Percentiles rank a stretch among this genome's conserved stretches.
Evolutionary conservation across 2,113 vertebrate species (phyloP).

Genomic region (Ariopsis seemanni): DNA sequence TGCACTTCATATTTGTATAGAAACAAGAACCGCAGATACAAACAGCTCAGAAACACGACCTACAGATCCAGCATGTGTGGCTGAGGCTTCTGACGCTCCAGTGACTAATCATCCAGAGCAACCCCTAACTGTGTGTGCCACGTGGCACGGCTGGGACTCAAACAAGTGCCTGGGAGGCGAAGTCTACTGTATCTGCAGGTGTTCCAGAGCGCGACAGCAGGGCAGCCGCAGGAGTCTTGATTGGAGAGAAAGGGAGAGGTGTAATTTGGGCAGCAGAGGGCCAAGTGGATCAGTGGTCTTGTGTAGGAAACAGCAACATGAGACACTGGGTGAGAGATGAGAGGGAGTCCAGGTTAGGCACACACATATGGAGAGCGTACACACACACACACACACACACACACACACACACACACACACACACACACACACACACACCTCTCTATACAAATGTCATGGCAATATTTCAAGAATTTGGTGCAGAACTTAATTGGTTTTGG

Average conservation of each 20-base stretch:
- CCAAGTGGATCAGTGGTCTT: conserved; percentile 5
- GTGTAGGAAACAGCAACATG: background rate
- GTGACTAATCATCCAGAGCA: background rate
- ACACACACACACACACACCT: too few relatives aligned
- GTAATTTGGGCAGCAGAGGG: conserved; percentile 13
- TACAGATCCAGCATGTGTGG: background rate
- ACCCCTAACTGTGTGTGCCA: background rate
- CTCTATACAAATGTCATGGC: too few relatives aligned
- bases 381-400: background rate
- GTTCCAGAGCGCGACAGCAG: background rate
- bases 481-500: too few relatives aligned
- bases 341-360: conserved; percentile 4
- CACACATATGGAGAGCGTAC: too few relatives aligned
- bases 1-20: background rate
- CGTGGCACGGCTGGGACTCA: background rate
- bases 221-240: conserved; percentile 10
- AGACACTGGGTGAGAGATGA: conserved; percentile 9
- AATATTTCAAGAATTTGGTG: too few relatives aligned
- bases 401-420: too few relatives aligned
- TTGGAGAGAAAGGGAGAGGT: conserved; percentile 5
- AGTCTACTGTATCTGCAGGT: background rate
- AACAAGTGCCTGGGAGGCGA: background rate
- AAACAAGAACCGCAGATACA: background rate
- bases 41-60: background rate
- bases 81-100: background rate